These are phyloP conservation scores for Capricornis sumatraensis DNA, from an alignment of 2,113 vertebrate species.

Conservation along the genomic window DNA sequence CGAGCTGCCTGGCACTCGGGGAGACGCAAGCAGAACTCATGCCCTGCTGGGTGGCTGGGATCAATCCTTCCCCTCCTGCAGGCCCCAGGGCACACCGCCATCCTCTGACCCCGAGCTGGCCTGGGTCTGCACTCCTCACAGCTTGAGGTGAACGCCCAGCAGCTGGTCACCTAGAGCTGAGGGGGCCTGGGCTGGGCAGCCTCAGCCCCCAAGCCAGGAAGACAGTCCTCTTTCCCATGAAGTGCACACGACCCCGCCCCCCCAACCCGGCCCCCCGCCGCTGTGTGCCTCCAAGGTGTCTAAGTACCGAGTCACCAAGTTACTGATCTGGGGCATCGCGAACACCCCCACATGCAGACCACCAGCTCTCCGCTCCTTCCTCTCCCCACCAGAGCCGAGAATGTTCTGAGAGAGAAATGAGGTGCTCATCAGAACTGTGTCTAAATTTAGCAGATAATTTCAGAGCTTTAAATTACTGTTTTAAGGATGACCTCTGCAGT, in stretches of 20 bases:
- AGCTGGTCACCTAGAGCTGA: not conserved
- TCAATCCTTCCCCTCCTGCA: not conserved
- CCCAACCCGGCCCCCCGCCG: rapidly evolving
- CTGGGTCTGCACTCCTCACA: not conserved
- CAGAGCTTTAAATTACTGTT: not conserved
- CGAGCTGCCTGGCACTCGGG: not conserved
- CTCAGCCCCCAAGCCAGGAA: not conserved
- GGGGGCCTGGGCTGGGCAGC: not conserved
- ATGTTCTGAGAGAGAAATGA: not conserved
- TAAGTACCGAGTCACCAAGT: not conserved
- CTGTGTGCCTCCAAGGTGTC: rapidly evolving
- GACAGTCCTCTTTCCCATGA: rapidly evolving
- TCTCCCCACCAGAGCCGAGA: rapidly evolving
- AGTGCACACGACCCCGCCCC: too few relatives aligned
- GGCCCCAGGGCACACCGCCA: rapidly evolving
- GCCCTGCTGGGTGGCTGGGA: not conserved
- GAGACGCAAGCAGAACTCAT: not conserved
- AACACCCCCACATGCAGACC: not conserved
- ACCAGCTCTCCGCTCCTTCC: too few relatives aligned
- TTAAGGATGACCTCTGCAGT: not conserved
- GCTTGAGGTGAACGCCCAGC: rapidly evolving
- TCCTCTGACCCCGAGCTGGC: not conserved
- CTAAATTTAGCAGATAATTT: not conserved
- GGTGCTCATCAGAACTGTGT: not conserved
- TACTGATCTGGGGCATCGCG: rapidly evolving